Conservation (phyloP, 2,113 vertebrate genomes). For the Numida meleagris region DNA sequence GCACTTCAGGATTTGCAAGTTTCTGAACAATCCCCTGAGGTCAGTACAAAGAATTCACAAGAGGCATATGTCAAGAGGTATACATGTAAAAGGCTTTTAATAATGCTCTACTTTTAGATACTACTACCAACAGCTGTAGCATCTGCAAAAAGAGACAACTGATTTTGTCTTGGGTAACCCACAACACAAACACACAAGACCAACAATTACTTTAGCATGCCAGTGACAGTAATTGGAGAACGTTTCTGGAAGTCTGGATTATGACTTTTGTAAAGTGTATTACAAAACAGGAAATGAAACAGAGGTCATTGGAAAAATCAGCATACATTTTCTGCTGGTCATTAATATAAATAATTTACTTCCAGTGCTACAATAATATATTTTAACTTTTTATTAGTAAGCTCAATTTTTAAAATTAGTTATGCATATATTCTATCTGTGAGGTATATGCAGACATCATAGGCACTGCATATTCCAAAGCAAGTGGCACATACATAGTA, state of each 20-base stretch:
- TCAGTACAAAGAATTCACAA: not conserved
- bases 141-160: not conserved
- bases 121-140: not conserved
- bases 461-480: not conserved
- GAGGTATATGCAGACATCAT: not conserved
- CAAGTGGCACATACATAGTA: not conserved
- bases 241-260: not conserved
- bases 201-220: not conserved
- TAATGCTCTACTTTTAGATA: not conserved
- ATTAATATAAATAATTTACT: not conserved
- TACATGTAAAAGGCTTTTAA: not conserved
- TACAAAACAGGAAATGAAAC: not conserved
- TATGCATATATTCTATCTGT: not conserved
- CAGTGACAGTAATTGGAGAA: not conserved
- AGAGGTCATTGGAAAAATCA: not conserved
- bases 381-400: not conserved
- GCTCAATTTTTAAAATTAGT: not conserved
- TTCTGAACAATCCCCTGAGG: not conserved
- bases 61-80: rapidly evolving
- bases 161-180: not conserved
- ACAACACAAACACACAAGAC: not conserved
- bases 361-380: not conserved
- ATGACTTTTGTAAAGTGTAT: not conserved
- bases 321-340: not conserved
- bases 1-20: not conserved